Evolutionary conservation across 2,797 vertebrate species (phyloP).

Genomic region (Labroides dimidiatus): DNA sequence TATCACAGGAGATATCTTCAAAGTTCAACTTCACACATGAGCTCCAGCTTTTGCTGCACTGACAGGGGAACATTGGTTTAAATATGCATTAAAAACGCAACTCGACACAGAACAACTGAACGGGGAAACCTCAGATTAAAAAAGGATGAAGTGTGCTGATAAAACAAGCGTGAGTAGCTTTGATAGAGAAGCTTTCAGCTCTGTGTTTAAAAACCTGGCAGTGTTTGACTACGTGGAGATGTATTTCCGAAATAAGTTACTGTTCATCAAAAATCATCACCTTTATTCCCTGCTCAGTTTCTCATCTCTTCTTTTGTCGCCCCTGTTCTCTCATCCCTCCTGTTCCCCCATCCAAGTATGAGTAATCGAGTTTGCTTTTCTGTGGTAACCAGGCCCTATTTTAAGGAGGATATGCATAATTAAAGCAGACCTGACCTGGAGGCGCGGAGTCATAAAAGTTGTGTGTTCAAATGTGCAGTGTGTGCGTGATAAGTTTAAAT

Average conservation of each 20-base stretch:
- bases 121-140: constrained; percentile 9
- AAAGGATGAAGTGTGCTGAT: constrained; percentile 20
- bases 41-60: background rate
- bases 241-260: constrained; percentile 29
- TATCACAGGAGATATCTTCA: background rate
- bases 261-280: constrained; percentile 13
- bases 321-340: constrained; percentile 1
- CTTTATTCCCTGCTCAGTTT: constrained; percentile 30
- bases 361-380: constrained; percentile 73
- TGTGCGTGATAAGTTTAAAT: background rate
- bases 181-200: constrained; percentile 5
- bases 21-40: background rate
- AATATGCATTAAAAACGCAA: constrained; percentile 12
- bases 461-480: constrained; percentile 13
- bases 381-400: constrained; percentile 73
- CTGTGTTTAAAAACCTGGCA: constrained; percentile 18
- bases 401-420: constrained; percentile 81
- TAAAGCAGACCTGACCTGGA: constrained; percentile 73
- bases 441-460: constrained; percentile 48
- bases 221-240: background rate
- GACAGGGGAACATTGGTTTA: background rate
- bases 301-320: constrained; percentile 27
- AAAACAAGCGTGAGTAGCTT: constrained; percentile 12
- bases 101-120: background rate
- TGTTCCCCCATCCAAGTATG: constrained; percentile 67